Conservation (phyloP, 2,797 vertebrate genomes). For the Setipinna tenuifilis region DNA sequence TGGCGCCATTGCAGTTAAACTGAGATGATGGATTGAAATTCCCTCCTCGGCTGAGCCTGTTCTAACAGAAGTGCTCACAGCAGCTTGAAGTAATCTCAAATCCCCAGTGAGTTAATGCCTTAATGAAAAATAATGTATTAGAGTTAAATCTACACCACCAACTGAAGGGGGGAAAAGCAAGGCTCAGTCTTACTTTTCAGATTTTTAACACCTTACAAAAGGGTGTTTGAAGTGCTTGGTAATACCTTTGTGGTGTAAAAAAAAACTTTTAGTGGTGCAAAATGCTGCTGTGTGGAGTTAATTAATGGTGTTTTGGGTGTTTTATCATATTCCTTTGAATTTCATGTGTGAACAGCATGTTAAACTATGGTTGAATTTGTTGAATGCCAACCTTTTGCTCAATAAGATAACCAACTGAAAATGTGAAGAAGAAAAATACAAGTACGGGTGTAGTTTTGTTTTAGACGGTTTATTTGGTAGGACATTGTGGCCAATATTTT, state of each 20-base stretch:
- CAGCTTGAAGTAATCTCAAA: conserved; percentile 11
- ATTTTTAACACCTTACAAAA: not conserved
- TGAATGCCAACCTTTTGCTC: not conserved
- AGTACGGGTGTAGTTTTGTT: not conserved
- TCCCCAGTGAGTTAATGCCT: not conserved
- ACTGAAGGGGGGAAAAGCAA: not conserved
- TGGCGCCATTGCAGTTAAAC: conserved; percentile 73
- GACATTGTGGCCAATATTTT: not conserved
- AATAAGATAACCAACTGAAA: not conserved
- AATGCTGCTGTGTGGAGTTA: not conserved
- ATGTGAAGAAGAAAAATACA: not conserved
- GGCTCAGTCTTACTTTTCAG: not conserved
- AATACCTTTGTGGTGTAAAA: not conserved
- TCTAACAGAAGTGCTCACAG: conserved; percentile 8
- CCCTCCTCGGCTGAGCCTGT: conserved; percentile 34
- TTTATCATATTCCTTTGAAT: not conserved
- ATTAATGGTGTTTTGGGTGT: not conserved
- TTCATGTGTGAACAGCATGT: not conserved
- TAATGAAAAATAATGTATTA: conserved; percentile 9
- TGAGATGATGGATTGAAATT: conserved; percentile 53
- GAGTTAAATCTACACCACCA: not conserved
- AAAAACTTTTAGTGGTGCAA: not conserved
- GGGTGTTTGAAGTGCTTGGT: not conserved
- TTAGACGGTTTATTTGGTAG: not conserved
- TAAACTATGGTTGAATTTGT: not conserved